A percentile compares a stretch with the other conserved stretches of the same genome.
These are phyloP conservation scores for Okamejei kenojei DNA, from an alignment of 2,797 vertebrate species.

Conservation along the genomic window DNA sequence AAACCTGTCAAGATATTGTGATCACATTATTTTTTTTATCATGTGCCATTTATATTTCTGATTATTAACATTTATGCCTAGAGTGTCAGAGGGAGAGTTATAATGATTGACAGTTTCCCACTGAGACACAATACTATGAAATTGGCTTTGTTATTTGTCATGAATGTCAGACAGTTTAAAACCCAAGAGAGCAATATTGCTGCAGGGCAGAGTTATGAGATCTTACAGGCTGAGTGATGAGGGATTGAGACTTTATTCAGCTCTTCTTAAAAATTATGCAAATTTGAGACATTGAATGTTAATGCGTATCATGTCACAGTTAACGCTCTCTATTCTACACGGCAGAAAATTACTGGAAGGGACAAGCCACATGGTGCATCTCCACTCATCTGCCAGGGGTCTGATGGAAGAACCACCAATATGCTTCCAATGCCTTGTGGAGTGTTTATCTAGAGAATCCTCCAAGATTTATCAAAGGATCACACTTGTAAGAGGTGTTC, in stretches of 20 bases:
- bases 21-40: conserved; percentile 27
- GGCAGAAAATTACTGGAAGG: background rate
- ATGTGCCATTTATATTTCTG: background rate
- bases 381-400: background rate
- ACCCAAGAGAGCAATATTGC: conserved; percentile 15
- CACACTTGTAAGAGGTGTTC: no score
- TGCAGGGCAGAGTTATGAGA: conserved; percentile 37
- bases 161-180: conserved; percentile 30
- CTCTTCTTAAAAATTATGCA: background rate
- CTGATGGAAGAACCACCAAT: background rate
- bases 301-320: background rate
- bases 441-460: background rate
- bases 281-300: background rate
- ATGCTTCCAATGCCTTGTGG: background rate
- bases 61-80: conserved; percentile 32
- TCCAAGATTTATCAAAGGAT: background rate
- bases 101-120: conserved; percentile 36
- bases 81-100: conserved; percentile 6
- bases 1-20: background rate
- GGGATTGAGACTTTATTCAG: conserved; percentile 26
- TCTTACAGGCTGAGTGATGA: conserved; percentile 31
- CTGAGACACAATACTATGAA: conserved; percentile 35
- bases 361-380: background rate
- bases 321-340: background rate
- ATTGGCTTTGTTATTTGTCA: conserved; percentile 32